Evolutionary conservation across 2,888 invertebrate species (phyloP).

Genomic region (Lepas anatifera): DNA sequence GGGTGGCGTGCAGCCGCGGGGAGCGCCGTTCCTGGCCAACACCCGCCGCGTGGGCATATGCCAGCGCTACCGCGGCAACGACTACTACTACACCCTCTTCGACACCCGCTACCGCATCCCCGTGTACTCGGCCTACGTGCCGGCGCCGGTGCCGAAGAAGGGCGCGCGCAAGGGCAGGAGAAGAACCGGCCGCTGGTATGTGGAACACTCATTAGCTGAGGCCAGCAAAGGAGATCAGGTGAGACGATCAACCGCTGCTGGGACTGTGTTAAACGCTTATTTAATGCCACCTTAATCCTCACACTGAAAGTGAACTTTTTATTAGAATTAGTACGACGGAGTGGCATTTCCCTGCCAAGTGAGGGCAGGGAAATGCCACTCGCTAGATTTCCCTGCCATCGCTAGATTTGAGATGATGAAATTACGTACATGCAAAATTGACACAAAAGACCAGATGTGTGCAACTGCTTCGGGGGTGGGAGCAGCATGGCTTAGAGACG

Average conservation of each 20-base stretch:
- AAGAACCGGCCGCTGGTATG: conserved; percentile 2
- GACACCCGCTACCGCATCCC: conserved; percentile 5
- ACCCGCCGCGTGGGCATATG: neutral
- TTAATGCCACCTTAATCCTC: too few species aligned
- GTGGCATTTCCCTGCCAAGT: too few species aligned
- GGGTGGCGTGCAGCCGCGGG: neutral
- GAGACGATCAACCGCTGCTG: neutral
- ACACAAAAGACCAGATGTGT: too few species aligned
- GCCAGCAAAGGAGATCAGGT: neutral
- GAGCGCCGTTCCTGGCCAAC: neutral
- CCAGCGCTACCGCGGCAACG: neutral
- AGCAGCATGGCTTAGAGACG: too few species aligned
- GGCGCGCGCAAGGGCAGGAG: neutral
- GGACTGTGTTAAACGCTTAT: too few species aligned
- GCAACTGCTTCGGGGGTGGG: too few species aligned
- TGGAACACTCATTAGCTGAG: neutral
- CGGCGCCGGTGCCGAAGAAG: neutral
- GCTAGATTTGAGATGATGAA: too few species aligned
- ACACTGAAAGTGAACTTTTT: too few species aligned
- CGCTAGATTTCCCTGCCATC: too few species aligned
- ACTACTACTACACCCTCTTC: conserved; percentile 7
- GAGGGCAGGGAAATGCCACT: too few species aligned
- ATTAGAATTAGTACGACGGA: too few species aligned
- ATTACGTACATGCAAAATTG: too few species aligned
- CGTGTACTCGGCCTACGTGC: conserved; percentile 4